phyloP scores from a whole-genome alignment of 2,113 vertebrate genomes.

The Mesitornis unicolor region DNA sequence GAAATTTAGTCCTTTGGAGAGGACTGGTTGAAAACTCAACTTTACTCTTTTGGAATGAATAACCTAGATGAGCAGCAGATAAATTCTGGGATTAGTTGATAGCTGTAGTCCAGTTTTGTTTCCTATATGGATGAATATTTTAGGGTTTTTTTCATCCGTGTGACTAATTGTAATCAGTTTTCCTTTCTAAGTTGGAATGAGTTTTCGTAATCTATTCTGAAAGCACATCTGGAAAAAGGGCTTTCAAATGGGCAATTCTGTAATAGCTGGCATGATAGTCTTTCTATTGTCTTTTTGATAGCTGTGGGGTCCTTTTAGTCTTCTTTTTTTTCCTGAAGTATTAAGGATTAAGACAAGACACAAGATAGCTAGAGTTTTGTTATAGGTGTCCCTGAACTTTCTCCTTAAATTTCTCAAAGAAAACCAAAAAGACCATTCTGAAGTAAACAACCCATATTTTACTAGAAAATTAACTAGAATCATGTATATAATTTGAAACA shows the following conservation, averaged over 20 bases:
- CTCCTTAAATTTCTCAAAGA: not conserved
- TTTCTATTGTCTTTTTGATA: not conserved
- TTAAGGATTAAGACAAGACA: not conserved
- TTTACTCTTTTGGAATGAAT: not conserved
- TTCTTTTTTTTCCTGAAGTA: not conserved
- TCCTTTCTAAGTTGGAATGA: not conserved
- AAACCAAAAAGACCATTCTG: not conserved
- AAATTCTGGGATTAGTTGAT: not conserved
- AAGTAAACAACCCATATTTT: not conserved
- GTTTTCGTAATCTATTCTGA: not conserved
- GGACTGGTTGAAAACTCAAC: not conserved
- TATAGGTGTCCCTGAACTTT: not conserved
- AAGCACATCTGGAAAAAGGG: not conserved
- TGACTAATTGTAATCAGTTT: not conserved
- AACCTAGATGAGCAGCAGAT: not conserved
- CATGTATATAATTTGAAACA: not conserved
- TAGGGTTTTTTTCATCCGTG: not conserved
- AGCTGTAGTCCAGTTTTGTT: not conserved
- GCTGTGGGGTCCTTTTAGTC: not conserved
- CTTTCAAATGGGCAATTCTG: not conserved
- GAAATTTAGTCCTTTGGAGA: not conserved
- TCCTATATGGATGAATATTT: not conserved
- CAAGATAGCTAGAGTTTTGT: not conserved
- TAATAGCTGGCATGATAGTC: not conserved
- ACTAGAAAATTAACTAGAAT: not conserved